Percentiles rank a stretch among this genome's conserved stretches.
Evolutionary conservation across 2,113 vertebrate genomes (phyloP).

Genomic region (Acanthochromis polyacanthus): DNA sequence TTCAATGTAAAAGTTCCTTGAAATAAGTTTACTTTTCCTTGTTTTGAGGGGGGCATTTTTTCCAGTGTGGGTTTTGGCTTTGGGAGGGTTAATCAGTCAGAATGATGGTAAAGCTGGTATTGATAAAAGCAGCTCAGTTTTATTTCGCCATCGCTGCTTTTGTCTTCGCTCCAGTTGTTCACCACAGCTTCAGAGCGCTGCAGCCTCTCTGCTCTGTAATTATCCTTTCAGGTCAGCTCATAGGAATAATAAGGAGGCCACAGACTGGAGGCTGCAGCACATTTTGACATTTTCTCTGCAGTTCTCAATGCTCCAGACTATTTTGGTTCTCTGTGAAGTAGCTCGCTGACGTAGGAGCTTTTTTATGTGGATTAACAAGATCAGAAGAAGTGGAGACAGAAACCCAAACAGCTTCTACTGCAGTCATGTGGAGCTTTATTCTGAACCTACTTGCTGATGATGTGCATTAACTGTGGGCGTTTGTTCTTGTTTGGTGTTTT

Average conservation of each 20-base stretch:
- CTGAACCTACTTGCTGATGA: not conserved
- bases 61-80: not conserved
- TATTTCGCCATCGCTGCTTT: not conserved
- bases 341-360: conserved; percentile 30
- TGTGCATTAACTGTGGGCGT: not conserved
- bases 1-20: too few species aligned
- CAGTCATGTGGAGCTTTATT: not conserved
- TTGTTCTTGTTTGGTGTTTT: conserved; percentile 20
- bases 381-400: conserved; percentile 35
- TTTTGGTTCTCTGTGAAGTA: conserved; percentile 34
- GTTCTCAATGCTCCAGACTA: conserved; percentile 43
- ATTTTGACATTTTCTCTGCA: conserved; percentile 34
- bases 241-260: conserved; percentile 4
- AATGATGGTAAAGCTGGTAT: not conserved
- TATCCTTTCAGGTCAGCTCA: conserved; percentile 27
- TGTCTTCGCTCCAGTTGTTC: not conserved
- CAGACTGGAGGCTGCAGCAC: conserved; percentile 37
- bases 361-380: conserved; percentile 51
- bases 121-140: not conserved
- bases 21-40: too few species aligned
- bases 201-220: conserved; percentile 49
- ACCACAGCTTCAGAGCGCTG: conserved; percentile 12
- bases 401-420: not conserved
- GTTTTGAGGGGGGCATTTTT: too few species aligned
- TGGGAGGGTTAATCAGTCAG: not conserved